Evolutionary conservation across 2,888 invertebrate genomes (phyloP).

Genomic region (Phaedon cochleariae): DNA sequence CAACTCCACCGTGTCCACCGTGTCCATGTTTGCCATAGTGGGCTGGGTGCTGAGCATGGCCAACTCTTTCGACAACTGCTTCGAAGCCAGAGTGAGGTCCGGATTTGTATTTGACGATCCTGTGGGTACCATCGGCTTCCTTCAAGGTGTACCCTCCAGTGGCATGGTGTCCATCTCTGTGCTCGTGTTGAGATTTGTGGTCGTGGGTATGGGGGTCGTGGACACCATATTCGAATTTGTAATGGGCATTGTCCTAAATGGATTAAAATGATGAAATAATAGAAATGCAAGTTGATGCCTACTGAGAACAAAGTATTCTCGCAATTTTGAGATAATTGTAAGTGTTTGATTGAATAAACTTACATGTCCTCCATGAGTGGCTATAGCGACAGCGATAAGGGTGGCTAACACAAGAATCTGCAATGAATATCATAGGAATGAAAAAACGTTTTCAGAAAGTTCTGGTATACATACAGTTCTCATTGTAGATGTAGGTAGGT

Average conservation of each 20-base stretch:
- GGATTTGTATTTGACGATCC: constrained; percentile 56
- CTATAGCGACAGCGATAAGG: not conserved
- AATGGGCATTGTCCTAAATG: constrained; percentile 43
- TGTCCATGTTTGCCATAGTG: constrained; percentile 42
- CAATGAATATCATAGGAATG: not conserved
- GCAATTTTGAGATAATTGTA: not conserved
- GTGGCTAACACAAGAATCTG: not conserved
- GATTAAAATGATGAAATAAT: not conserved
- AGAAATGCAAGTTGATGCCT: too few relatives aligned
- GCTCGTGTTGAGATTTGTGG: constrained; percentile 57
- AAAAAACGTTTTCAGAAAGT: not conserved
- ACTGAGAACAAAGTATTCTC: too few relatives aligned
- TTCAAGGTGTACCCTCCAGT: constrained; percentile 58
- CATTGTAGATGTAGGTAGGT: not conserved
- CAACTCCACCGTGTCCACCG: constrained; percentile 20
- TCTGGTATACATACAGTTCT: not conserved
- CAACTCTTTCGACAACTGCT: constrained; percentile 46
- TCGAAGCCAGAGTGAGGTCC: constrained; percentile 43
- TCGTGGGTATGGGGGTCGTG: constrained; percentile 59
- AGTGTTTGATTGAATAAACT: not conserved
- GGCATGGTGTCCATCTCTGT: constrained; percentile 56
- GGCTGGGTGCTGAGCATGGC: constrained; percentile 49
- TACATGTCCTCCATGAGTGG: not conserved
- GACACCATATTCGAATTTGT: constrained; percentile 59
- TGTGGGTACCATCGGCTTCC: constrained; percentile 58